Evolutionary conservation across 2,797 vertebrate genomes (phyloP).

Genomic region (Enteromius trimaculatus): DNA sequence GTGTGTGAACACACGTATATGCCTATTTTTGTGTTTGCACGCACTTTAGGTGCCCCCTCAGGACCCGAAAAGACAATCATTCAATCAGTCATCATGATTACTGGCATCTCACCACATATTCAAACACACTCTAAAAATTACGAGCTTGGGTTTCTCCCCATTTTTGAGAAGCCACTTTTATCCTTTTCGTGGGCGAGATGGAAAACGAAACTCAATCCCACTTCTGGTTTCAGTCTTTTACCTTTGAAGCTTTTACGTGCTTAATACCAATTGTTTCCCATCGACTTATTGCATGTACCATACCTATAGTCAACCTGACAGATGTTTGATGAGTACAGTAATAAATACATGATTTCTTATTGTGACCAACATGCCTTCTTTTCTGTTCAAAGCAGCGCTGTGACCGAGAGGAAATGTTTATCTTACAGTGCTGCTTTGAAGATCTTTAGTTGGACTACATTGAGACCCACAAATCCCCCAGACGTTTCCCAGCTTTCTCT

Average conservation of each 20-base stretch:
- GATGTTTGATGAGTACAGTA: conserved; percentile 49
- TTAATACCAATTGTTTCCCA: conserved; percentile 47
- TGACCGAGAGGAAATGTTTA: conserved; percentile 61
- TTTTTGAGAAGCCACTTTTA: conserved; percentile 25
- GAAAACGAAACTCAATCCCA: conserved; percentile 36
- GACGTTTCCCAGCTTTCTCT: conserved; percentile 48
- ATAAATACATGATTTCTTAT: conserved; percentile 57
- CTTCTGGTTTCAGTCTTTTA: conserved; percentile 43
- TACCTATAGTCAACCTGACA: conserved; percentile 37
- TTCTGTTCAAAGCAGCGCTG: conserved; percentile 48
- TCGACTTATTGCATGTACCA: conserved; percentile 61
- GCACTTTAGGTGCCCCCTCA: conserved; percentile 20
- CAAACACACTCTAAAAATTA: conserved; percentile 47
- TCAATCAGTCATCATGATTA: conserved; percentile 43
- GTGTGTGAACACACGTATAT: conserved; percentile 6
- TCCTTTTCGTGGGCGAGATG: conserved; percentile 14
- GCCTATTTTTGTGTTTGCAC: conserved; percentile 1
- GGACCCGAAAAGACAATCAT: conserved; percentile 39
- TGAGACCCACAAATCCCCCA: conserved; percentile 46
- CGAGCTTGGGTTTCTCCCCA: conserved; percentile 41
- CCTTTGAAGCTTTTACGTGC: conserved; percentile 43
- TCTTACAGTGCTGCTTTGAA: conserved; percentile 54
- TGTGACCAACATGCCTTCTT: conserved; percentile 59
- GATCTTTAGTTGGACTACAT: conserved; percentile 36
- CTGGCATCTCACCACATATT: conserved; percentile 43